Conservation (phyloP, 2,797 vertebrate species). For the Falco cherrug region DNA sequence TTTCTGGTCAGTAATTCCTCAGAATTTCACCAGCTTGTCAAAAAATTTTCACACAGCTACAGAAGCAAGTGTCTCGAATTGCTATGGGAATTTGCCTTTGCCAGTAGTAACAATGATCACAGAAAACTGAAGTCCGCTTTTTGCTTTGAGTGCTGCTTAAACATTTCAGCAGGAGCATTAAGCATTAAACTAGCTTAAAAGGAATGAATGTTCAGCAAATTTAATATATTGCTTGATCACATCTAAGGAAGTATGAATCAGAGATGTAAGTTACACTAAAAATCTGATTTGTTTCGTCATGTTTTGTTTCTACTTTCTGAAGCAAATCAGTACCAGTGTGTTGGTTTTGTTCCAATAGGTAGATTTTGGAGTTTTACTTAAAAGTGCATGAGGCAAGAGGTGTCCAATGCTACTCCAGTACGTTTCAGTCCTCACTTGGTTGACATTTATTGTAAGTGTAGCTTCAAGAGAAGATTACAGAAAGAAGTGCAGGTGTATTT, state of each 20-base stretch:
- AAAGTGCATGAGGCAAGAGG: neutral
- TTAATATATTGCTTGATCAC: neutral
- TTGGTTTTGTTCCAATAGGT: neutral
- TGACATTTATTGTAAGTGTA: neutral
- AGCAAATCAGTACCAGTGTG: neutral
- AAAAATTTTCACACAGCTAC: neutral
- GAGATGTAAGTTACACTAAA: neutral
- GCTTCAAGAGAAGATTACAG: neutral
- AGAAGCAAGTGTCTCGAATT: neutral
- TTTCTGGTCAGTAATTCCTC: neutral
- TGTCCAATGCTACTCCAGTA: accelerated
- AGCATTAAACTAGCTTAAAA: neutral
- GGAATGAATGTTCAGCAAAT: neutral
- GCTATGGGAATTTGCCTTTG: neutral
- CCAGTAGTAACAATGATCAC: neutral
- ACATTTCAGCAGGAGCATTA: neutral
- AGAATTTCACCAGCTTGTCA: neutral
- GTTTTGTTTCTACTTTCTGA: neutral
- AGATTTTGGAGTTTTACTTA: neutral
- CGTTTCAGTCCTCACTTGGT: neutral
- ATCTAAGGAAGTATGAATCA: neutral
- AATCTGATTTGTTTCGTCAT: neutral
- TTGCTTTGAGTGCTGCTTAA: neutral
- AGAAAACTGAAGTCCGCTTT: neutral
- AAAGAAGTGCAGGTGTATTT: neutral